These are phyloP conservation scores for Parascotia fuliginaria DNA, from an alignment of 2,888 invertebrate genomes.

Conservation along the genomic window DNA sequence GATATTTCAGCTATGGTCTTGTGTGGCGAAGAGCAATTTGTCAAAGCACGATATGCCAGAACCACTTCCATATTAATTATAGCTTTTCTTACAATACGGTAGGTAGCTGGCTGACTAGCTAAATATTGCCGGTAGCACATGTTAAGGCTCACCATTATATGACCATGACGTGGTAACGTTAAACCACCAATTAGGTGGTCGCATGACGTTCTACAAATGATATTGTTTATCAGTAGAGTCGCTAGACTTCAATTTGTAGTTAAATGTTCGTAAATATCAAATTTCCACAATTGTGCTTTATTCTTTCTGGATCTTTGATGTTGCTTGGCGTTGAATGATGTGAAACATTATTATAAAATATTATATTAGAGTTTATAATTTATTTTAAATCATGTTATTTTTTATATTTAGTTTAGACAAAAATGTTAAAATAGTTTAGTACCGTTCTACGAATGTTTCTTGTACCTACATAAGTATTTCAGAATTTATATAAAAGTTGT, in stretches of 20 bases:
- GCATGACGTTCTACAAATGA: slow-evolving; percentile 43
- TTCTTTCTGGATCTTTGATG: slow-evolving; percentile 77
- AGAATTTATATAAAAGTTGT: slow-evolving; percentile 75
- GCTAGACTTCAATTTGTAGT: slow-evolving; percentile 82
- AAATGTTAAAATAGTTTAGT: slow-evolving; percentile 81
- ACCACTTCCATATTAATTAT: too few species aligned
- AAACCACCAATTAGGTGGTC: slow-evolving; percentile 25
- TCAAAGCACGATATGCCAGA: too few species aligned
- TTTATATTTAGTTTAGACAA: slow-evolving; percentile 77
- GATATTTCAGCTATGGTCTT: too few species aligned
- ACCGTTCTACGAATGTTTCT: slow-evolving; percentile 72
- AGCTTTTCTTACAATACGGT: too few species aligned
- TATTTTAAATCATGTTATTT: slow-evolving; percentile 76
- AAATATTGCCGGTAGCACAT: not conserved
- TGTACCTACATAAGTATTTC: slow-evolving; percentile 70
- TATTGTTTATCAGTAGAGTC: slow-evolving; percentile 74
- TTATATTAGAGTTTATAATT: slow-evolving; percentile 70
- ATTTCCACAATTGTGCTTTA: slow-evolving; percentile 73
- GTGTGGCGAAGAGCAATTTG: too few species aligned
- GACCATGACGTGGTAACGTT: slow-evolving; percentile 19
- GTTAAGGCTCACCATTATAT: slow-evolving; percentile 17
- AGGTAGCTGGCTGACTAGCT: too few species aligned
- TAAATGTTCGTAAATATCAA: slow-evolving; percentile 71
- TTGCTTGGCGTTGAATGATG: slow-evolving; percentile 82
- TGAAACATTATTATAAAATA: slow-evolving; percentile 69